Conservation (phyloP, 2,888 invertebrate genomes). For the Muscina levida region DNA sequence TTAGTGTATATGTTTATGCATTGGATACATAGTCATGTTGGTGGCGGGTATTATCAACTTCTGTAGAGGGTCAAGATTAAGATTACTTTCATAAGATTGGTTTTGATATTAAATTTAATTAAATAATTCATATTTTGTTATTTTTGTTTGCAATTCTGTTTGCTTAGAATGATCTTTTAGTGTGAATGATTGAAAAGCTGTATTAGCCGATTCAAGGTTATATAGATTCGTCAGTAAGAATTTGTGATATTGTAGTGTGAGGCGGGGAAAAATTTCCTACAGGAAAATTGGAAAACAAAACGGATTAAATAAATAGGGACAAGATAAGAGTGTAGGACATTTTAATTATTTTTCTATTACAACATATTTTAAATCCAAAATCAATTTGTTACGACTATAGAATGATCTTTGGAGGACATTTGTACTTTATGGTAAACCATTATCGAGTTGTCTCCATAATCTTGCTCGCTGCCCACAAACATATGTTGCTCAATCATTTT, state of each 20-base stretch:
- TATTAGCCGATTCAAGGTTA: slow-evolving; percentile 29
- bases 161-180: slow-evolving; percentile 8
- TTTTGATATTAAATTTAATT: slow-evolving; percentile 54
- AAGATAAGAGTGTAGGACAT: too few species aligned
- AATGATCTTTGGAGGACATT: too few species aligned
- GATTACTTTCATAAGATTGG: slow-evolving; percentile 65
- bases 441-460: too few species aligned
- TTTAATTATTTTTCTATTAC: too few species aligned
- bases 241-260: background rate
- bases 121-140: slow-evolving; percentile 31
- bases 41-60: slow-evolving; percentile 34
- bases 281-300: background rate
- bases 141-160: slow-evolving; percentile 8
- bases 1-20: slow-evolving; percentile 12
- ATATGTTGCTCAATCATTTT: too few species aligned
- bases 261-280: background rate
- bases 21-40: slow-evolving; percentile 20
- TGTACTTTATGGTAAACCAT: too few species aligned
- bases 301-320: too few species aligned
- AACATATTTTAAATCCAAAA: too few species aligned
- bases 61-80: slow-evolving; percentile 65
- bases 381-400: too few species aligned
- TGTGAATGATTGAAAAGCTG: slow-evolving; percentile 34
- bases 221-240: background rate
- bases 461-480: too few species aligned